Percentiles rank a stretch among this genome's conserved stretches.
These are phyloP conservation scores for Clupea harengus DNA, from an alignment of 2,113 vertebrate genomes.

Conservation along the genomic window DNA sequence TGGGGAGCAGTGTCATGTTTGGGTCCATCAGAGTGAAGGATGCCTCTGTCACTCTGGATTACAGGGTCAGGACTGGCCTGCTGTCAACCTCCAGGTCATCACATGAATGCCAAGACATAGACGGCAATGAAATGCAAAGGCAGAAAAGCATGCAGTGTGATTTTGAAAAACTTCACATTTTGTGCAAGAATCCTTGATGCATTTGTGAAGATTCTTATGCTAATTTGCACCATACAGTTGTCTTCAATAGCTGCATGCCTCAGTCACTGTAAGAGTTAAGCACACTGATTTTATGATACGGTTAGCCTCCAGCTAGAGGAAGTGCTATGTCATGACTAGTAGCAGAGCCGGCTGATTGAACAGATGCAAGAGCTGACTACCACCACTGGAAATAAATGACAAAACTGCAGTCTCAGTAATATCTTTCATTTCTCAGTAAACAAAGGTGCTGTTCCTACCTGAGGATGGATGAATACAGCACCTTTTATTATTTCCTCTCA, in stretches of 20 bases:
- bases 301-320: background rate
- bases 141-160: too few species aligned
- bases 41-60: slow-evolving; percentile 7
- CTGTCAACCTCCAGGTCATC: background rate
- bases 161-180: background rate
- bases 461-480: slow-evolving; percentile 12
- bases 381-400: background rate
- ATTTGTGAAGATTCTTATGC: background rate
- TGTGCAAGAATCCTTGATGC: background rate
- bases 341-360: background rate
- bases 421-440: slow-evolving; percentile 40
- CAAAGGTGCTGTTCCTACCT: slow-evolving; percentile 19
- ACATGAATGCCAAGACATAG: background rate
- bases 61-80: background rate
- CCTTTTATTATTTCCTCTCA: slow-evolving; percentile 24
- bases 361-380: background rate
- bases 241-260: background rate
- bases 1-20: background rate
- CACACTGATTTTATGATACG: background rate
- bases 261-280: background rate
- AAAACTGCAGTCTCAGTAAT: slow-evolving; percentile 21
- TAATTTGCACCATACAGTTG: background rate
- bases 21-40: background rate
- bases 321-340: background rate
- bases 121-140: background rate